Percentiles rank a stretch among this genome's conserved stretches.
These are phyloP conservation scores for Spisula subtruncata DNA, from an alignment of 2,888 invertebrate genomes.

Conservation along the genomic window DNA sequence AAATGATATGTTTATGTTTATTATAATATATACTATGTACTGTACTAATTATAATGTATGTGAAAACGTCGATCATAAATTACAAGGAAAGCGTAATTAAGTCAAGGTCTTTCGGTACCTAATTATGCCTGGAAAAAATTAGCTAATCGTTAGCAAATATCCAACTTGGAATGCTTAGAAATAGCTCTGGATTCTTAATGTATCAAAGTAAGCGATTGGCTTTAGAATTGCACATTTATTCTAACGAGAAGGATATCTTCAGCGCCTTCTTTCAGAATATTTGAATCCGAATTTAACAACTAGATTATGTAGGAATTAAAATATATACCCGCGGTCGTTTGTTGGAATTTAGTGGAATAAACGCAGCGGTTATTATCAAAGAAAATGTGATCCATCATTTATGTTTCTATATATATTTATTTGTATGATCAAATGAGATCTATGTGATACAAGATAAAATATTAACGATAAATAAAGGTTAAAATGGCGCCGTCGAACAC, in stretches of 20 bases:
- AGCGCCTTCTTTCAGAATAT: neutral
- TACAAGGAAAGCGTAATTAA: too few species aligned
- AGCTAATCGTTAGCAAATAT: neutral
- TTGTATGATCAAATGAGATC: conserved; percentile 33
- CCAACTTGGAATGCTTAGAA: neutral
- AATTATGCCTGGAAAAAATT: neutral
- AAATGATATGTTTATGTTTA: too few species aligned
- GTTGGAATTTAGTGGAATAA: neutral
- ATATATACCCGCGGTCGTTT: neutral
- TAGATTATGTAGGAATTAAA: conserved; percentile 19
- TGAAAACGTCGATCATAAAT: too few species aligned
- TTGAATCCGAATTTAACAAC: conserved; percentile 13
- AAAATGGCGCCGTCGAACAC: conserved; percentile 50
- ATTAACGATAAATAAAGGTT: conserved; percentile 46
- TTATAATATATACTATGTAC: too few species aligned
- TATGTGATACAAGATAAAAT: conserved; percentile 44
- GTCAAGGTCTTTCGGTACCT: neutral
- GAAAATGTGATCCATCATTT: conserved; percentile 7
- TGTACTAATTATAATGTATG: too few species aligned
- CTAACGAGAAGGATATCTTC: neutral
- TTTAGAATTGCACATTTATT: neutral
- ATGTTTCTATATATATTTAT: neutral
- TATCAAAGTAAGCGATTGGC: neutral
- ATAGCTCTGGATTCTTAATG: neutral
- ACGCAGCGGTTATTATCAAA: conserved; percentile 25